Base-by-base conservation (phyloP, 2,888 invertebrate species). In the Linnaemya vulpina region DNA sequence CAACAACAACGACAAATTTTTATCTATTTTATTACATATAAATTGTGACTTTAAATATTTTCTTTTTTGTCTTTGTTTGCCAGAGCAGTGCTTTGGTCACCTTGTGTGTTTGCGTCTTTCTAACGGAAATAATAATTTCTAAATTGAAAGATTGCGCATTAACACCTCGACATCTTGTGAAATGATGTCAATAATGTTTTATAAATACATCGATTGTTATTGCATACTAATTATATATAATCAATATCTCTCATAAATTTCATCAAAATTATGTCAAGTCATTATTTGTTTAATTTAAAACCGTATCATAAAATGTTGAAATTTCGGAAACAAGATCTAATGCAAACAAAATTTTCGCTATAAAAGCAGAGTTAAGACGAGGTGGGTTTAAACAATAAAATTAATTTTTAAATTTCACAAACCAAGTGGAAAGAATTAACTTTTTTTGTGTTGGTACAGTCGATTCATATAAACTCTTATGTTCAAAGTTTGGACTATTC, bases 121-220 rank as follows among this genome's bases (percentile, higher is more conserved):
- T 49, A 76, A 82, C 55, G 58, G 70, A 71, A 76, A 82, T 76
- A 58, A 70, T 67, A 46, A 38, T 46, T 68, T 68, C 0, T 25
- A 62, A 75, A 35, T 53, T 63, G 35, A 74, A 51, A 53, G 25
- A 49, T 67, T 79, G 17, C 43, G 11, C 30, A 43, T 67, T 73
- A 60, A 74, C 74, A 81, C 55, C 51, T 74, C 68, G 60, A 15
- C 13, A 8, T 49, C n/a, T 63, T 58, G 7, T n/a, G 35, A 63
- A 68, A 68, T 68, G 67, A 75, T 62, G 75, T 62, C 68, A 81
- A 51, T 17, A 15, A 17, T 17, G 20, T 46, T 22, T 43, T 20
- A 35, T 46, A 20, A 43, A 58, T 43, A 46, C 25, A 43, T 43
- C 43, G 17, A 71, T 22, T 70, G 17, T 43, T 63, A 22, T 63